Conservation (phyloP, 2,888 invertebrate genomes). For the Lepidocyrtoides sp. region DNA sequence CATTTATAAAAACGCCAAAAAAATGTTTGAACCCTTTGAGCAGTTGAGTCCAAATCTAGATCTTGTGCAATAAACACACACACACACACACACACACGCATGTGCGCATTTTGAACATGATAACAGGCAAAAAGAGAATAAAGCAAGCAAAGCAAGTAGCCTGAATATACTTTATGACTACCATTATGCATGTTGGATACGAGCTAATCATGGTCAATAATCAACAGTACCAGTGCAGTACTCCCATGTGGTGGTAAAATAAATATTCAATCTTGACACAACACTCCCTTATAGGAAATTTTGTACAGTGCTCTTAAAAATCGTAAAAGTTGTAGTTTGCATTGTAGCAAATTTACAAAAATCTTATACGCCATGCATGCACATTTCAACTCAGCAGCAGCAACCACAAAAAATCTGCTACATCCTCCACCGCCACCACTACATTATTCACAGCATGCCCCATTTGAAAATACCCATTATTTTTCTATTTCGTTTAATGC, state of each 20-base stretch:
- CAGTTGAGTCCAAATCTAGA: slow-evolving; percentile 63
- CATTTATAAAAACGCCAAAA: slow-evolving; percentile 14
- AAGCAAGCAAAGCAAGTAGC: slow-evolving; percentile 27
- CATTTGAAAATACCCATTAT: slow-evolving; percentile 47
- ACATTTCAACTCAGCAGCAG: slow-evolving; percentile 18
- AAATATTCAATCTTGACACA: background rate
- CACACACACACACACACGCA: background rate
- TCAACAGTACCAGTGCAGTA: slow-evolving; percentile 20
- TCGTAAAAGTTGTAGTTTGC: too few species aligned
- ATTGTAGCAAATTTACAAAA: background rate
- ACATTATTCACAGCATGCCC: slow-evolving; percentile 49
- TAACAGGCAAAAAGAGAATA: background rate
- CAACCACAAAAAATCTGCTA: background rate
- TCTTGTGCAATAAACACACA: slow-evolving; percentile 54
- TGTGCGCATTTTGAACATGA: background rate
- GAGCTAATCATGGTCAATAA: slow-evolving; percentile 53
- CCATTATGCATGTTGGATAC: slow-evolving; percentile 4
- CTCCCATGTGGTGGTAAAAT: slow-evolving; percentile 32
- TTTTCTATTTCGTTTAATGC: slow-evolving; percentile 50
- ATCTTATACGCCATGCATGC: background rate
- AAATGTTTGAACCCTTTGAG: slow-evolving; percentile 59
- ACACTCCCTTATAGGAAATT: background rate
- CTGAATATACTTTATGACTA: slow-evolving; percentile 3
- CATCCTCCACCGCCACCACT: slow-evolving; percentile 17
- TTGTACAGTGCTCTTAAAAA: background rate